These are phyloP conservation scores for Grus americana DNA, from an alignment of 2,113 vertebrate genomes.

Conservation along the genomic window DNA sequence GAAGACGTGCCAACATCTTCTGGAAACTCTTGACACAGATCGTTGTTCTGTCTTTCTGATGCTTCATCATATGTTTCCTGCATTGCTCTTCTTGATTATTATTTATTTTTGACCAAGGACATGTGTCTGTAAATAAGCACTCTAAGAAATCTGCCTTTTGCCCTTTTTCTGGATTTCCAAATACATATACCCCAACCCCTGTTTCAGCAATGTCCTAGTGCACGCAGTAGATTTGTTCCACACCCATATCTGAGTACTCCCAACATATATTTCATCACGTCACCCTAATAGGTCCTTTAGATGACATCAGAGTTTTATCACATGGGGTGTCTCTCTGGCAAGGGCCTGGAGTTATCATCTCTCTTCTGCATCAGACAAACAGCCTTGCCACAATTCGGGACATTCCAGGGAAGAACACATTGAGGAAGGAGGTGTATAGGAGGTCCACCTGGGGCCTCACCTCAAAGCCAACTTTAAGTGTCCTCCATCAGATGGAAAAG, in stretches of 20 bases:
- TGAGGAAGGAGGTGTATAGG: neutral
- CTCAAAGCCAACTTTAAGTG: neutral
- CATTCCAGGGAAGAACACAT: neutral
- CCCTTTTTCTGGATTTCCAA: neutral
- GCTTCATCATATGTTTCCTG: constrained; percentile 5
- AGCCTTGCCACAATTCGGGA: neutral
- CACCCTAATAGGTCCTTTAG: neutral
- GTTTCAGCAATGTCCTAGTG: neutral
- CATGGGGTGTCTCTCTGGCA: neutral
- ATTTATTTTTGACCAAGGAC: neutral
- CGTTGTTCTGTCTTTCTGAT: neutral
- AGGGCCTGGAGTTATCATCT: neutral
- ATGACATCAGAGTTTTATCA: neutral
- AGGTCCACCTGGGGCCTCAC: neutral
- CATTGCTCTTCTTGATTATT: neutral
- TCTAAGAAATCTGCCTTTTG: neutral
- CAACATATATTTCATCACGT: neutral
- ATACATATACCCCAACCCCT: no score
- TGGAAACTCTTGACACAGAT: constrained; percentile 12
- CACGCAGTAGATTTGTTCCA: neutral
- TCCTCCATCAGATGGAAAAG: neutral
- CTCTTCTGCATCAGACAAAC: neutral
- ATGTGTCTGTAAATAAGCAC: neutral
- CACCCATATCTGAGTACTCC: neutral
- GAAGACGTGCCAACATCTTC: neutral